phyloP scores from a whole-genome alignment of 2,797 vertebrate genomes.

The Benthosema pterotum region DNA sequence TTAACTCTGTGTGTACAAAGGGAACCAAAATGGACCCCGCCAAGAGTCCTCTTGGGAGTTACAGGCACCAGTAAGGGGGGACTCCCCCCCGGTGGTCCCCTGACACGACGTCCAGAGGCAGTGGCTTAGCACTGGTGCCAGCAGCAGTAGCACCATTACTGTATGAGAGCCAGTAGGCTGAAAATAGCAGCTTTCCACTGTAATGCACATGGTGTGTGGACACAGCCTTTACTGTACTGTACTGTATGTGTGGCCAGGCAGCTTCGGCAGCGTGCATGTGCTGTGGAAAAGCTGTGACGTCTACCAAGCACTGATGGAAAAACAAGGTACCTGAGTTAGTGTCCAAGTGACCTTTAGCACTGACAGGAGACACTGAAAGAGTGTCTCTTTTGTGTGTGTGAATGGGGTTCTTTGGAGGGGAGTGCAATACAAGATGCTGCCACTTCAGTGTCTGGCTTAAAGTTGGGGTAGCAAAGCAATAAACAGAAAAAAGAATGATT shows the following conservation, averaged over 20 bases:
- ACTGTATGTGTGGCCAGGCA: background rate
- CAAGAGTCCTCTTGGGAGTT: too few relatives aligned
- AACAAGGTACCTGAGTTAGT: too few relatives aligned
- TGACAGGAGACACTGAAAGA: too few relatives aligned
- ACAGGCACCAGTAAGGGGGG: too few relatives aligned
- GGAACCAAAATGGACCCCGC: too few relatives aligned
- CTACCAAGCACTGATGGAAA: too few relatives aligned
- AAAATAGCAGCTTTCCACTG: slow-evolving; percentile 36
- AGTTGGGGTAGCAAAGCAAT: slow-evolving; percentile 15
- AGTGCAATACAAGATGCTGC: background rate
- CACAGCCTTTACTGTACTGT: background rate
- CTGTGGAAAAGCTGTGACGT: background rate
- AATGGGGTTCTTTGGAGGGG: too few relatives aligned
- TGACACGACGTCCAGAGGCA: background rate
- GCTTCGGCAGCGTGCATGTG: slow-evolving; percentile 5
- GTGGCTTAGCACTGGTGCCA: slow-evolving; percentile 12
- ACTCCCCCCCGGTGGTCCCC: too few relatives aligned
- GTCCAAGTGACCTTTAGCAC: too few relatives aligned
- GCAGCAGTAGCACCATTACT: background rate
- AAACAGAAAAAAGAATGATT: slow-evolving; percentile 1
- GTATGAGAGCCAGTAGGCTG: slow-evolving; percentile 7
- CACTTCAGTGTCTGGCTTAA: slow-evolving; percentile 8
- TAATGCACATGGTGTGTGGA: slow-evolving; percentile 3
- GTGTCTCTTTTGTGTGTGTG: too few relatives aligned
- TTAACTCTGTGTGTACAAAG: too few relatives aligned